phyloP scores from a whole-genome alignment of 2,113 vertebrate genomes.

The Neodontobutis hainanensis region DNA sequence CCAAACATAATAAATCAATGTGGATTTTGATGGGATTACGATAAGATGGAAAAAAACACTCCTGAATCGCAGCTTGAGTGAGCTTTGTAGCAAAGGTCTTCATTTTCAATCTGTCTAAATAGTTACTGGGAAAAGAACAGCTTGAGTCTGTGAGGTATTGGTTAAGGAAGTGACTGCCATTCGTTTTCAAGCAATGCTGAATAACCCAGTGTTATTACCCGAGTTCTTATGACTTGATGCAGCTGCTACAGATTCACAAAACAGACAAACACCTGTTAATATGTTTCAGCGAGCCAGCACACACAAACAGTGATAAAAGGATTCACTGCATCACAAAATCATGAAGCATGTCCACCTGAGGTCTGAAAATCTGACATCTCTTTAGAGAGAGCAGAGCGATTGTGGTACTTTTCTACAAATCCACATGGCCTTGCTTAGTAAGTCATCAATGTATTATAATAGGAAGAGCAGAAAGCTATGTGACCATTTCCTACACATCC shows the following conservation, averaged over 20 bases:
- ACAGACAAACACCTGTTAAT: conserved; percentile 75
- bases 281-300: conserved; percentile 47
- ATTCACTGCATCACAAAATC: conserved; percentile 55
- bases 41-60: conserved; percentile 37
- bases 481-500: no score
- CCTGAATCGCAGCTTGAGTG: conserved; percentile 41
- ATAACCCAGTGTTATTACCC: conserved; percentile 52
- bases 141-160: conserved; percentile 47
- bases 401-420: conserved; percentile 25
- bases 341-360: conserved; percentile 45
- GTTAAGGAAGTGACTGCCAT: conserved; percentile 63
- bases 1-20: conserved; percentile 55
- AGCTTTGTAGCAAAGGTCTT: conserved; percentile 52
- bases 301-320: conserved; percentile 66
- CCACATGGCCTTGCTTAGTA: conserved; percentile 15
- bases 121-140: conserved; percentile 63
- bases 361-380: conserved; percentile 46
- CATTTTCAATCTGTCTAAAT: conserved; percentile 64
- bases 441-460: background rate
- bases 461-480: background rate
- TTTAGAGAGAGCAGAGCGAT: conserved; percentile 14
- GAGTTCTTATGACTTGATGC: conserved; percentile 45
- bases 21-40: conserved; percentile 37
- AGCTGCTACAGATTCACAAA: conserved; percentile 70
- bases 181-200: conserved; percentile 55